Conservation (phyloP, 92 coral and sea anemone species). For the Palythoa caribaeorum region DNA sequence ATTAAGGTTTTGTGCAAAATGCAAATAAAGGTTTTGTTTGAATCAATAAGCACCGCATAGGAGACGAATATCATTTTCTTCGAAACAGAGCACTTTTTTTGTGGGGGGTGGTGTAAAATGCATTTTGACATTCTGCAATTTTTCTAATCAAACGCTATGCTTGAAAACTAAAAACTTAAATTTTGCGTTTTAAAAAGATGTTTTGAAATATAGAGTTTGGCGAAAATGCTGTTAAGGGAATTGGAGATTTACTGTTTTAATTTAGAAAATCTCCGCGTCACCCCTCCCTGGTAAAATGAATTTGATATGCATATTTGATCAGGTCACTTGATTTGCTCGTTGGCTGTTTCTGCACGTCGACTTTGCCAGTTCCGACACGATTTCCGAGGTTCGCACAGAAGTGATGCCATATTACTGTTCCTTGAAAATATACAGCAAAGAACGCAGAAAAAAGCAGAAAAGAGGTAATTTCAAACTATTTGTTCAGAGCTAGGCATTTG, state of each 20-base stretch:
- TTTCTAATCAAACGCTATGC: background rate
- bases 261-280: background rate
- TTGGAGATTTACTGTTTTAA: background rate
- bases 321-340: constrained; percentile 36
- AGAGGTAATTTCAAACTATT: constrained; percentile 11
- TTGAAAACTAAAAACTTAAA: background rate
- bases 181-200: background rate
- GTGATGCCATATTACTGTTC: constrained; percentile 45
- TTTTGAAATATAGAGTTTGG: background rate
- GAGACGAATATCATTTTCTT: constrained; percentile 34
- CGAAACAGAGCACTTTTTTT: background rate
- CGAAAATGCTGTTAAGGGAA: background rate
- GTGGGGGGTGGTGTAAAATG: constrained; percentile 28
- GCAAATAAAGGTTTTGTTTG: constrained; percentile 42
- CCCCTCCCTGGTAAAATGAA: constrained; percentile 12
- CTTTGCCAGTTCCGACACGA: constrained; percentile 43
- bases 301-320: constrained; percentile 31
- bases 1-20: constrained; percentile 32
- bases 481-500: background rate
- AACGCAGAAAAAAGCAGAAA: constrained; percentile 37
- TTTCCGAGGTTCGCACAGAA: background rate
- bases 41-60: constrained; percentile 15
- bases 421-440: constrained; percentile 46
- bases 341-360: constrained; percentile 16
- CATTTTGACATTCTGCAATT: background rate